Evolutionary conservation across 2,113 vertebrate genomes (phyloP).

Genomic region (Odobenus rosmarus): DNA sequence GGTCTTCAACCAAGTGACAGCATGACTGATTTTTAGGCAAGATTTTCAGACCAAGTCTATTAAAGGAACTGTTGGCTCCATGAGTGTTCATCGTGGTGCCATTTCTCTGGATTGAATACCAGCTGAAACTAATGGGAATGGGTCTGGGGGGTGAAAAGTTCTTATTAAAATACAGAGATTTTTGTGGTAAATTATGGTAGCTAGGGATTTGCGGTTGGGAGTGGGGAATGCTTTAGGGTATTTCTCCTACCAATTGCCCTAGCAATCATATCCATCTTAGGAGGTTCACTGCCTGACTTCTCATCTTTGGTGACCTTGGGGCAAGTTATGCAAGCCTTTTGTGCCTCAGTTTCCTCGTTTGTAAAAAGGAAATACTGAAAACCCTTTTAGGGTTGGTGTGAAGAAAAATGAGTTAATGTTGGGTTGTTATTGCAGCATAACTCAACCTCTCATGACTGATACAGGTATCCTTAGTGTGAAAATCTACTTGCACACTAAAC

Average conservation of each 20-base stretch:
- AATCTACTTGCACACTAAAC: background rate
- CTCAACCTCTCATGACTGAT: background rate
- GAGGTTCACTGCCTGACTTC: background rate
- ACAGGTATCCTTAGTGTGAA: background rate
- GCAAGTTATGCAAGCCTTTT: background rate
- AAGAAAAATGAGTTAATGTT: background rate
- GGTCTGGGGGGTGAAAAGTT: background rate
- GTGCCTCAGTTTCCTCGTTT: background rate
- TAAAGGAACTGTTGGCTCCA: background rate
- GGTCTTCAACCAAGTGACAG: background rate
- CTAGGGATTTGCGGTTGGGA: background rate
- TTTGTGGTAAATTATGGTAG: background rate
- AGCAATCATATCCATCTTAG: background rate
- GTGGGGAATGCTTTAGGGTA: background rate
- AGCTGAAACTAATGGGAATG: constrained; percentile 8
- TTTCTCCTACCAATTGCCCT: background rate
- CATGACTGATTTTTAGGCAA: background rate
- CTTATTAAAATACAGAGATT: background rate
- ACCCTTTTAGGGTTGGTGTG: background rate
- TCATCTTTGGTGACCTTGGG: background rate
- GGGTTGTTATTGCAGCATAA: background rate
- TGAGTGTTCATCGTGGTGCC: background rate
- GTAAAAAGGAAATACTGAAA: background rate
- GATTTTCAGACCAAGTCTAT: background rate
- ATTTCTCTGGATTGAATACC: constrained; percentile 5